Evolutionary conservation across 2,113 vertebrate genomes (phyloP).

Genomic region (Toxotes jaculatrix): DNA sequence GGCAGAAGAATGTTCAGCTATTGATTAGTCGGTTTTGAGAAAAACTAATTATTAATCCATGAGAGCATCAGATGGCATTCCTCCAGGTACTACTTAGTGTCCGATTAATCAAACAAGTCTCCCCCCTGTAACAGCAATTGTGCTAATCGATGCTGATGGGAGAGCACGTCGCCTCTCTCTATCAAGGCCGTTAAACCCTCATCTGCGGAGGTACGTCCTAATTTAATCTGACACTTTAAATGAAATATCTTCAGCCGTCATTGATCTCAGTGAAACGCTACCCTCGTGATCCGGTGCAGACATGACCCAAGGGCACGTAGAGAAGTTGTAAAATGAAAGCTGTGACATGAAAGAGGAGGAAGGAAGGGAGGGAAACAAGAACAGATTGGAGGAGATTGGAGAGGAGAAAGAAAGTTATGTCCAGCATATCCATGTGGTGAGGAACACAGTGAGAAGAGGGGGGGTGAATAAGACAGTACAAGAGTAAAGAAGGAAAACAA

Average conservation of each 20-base stretch:
- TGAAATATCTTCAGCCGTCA: conserved; percentile 57
- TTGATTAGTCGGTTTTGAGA: conserved; percentile 29
- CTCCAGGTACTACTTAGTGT: conserved; percentile 58
- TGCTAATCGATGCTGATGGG: conserved; percentile 66
- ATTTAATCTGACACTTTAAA: conserved; percentile 64
- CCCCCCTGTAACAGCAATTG: conserved; percentile 52
- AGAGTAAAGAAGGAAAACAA: neutral
- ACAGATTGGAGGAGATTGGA: neutral
- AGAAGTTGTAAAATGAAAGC: conserved; percentile 59
- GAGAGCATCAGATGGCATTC: conserved; percentile 32
- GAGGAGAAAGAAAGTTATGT: neutral
- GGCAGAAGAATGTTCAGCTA: conserved; percentile 16
- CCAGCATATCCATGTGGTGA: neutral
- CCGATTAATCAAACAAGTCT: conserved; percentile 63
- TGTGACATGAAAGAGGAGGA: conserved; percentile 47
- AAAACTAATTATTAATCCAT: conserved; percentile 34
- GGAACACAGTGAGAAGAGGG: neutral
- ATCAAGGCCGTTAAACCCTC: conserved; percentile 51
- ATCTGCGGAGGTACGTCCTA: conserved; percentile 42
- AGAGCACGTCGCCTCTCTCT: conserved; percentile 49
- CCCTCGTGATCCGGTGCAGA: conserved; percentile 27
- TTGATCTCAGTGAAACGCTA: conserved; percentile 50
- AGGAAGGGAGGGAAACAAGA: neutral
- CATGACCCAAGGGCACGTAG: conserved; percentile 35
- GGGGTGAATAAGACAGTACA: neutral